Conservation (phyloP, 2,113 vertebrate genomes). For the Psittacula cyanocephala region DNA sequence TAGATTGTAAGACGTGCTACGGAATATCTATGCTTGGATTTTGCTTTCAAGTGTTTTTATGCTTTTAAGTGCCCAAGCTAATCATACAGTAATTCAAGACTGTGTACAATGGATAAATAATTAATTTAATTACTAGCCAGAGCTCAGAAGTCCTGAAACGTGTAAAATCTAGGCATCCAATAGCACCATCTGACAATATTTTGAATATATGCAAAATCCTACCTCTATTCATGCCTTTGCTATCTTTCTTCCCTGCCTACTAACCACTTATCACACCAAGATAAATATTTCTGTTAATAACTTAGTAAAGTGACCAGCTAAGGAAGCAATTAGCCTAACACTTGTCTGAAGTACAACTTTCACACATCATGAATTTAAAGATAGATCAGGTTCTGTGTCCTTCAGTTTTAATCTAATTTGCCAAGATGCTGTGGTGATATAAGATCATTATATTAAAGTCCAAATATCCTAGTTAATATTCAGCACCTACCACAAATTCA, state of each 20-base stretch:
- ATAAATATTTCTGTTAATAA: slow-evolving; percentile 62
- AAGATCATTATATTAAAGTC: slow-evolving; percentile 15
- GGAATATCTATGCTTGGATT: slow-evolving; percentile 80
- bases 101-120: slow-evolving; percentile 77
- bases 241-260: not conserved
- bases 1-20: slow-evolving; percentile 80
- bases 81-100: slow-evolving; percentile 72
- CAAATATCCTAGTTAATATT: slow-evolving; percentile 19
- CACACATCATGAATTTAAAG: slow-evolving; percentile 63
- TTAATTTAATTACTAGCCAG: slow-evolving; percentile 72
- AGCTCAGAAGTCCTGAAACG: slow-evolving; percentile 3
- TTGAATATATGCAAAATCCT: not conserved
- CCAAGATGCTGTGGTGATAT: not conserved
- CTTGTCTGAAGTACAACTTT: slow-evolving; percentile 58
- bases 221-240: not conserved
- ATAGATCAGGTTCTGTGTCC: slow-evolving; percentile 26
- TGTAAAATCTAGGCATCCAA: not conserved
- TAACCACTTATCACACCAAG: slow-evolving; percentile 30
- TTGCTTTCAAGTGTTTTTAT: slow-evolving; percentile 75
- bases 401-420: slow-evolving; percentile 60
- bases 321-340: slow-evolving; percentile 68
- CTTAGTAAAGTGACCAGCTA: slow-evolving; percentile 62
- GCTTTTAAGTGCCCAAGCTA: slow-evolving; percentile 66
- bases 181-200: not conserved
- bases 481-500: not conserved